phyloP scores from a whole-genome alignment of 1,140 invertebrate genomes.

The Phymorhynchus buccinoides region DNA sequence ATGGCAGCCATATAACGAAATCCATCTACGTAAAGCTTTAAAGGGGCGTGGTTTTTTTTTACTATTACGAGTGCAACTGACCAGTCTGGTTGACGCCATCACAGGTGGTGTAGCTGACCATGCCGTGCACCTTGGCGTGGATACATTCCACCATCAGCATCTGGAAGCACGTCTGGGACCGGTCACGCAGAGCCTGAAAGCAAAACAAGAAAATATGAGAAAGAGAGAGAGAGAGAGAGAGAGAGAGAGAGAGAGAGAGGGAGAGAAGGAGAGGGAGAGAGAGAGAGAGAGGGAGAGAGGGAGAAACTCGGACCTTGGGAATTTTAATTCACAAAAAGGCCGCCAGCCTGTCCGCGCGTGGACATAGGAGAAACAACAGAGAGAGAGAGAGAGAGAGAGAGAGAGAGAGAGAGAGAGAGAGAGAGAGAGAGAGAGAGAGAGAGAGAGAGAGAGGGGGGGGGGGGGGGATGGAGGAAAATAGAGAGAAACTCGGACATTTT shows the following conservation, averaged over 20 bases:
- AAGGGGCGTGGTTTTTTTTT: too few species aligned
- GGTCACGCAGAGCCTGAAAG: conserved; percentile 46
- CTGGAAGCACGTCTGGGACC: conserved; percentile 49
- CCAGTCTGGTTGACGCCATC: conserved; percentile 46
- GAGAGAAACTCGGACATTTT: too few species aligned
- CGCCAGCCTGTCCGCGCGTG: too few species aligned
- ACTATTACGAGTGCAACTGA: too few species aligned
- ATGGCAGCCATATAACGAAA: too few species aligned
- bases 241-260: background rate
- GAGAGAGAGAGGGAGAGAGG: background rate
- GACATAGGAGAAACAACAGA: background rate
- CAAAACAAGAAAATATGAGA: background rate
- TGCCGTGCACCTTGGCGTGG: conserved; percentile 48
- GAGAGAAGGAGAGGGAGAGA: background rate
- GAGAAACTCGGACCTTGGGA: too few species aligned
- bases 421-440: too few species aligned
- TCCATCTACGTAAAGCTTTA: too few species aligned
- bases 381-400: background rate
- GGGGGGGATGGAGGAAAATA: too few species aligned
- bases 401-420: background rate
- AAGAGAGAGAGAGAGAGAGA: too few species aligned
- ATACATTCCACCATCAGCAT: conserved; percentile 42
- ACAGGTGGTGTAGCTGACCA: conserved; percentile 51
- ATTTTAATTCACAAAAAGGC: too few species aligned
- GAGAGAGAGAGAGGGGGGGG: too few species aligned